Percentiles rank a stretch among this genome's conserved stretches.
Evolutionary conservation across 1,140 invertebrate genomes (phyloP).

Genomic region (Cherax destructor): DNA sequence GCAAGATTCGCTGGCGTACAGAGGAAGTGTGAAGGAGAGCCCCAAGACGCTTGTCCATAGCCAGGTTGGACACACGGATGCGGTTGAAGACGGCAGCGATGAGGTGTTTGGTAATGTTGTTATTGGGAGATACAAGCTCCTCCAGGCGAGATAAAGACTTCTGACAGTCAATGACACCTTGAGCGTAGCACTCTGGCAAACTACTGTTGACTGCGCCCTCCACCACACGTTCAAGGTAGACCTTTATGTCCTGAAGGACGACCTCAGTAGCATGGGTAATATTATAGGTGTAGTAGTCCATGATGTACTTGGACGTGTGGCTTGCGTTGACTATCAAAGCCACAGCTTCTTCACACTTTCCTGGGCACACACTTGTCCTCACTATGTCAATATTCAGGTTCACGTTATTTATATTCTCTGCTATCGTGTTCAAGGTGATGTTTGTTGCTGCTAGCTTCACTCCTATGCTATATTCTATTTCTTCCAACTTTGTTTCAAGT

Average conservation of each 20-base stretch:
- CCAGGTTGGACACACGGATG: conserved; percentile 42
- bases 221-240: neutral
- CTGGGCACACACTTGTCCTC: neutral
- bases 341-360: neutral
- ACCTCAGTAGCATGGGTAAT: neutral
- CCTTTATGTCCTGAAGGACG: neutral
- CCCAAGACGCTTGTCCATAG: conserved; percentile 53
- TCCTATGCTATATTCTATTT: neutral
- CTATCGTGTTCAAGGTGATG: neutral
- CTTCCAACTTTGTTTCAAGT: neutral
- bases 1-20: conserved; percentile 28
- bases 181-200: neutral
- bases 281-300: neutral
- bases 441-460: neutral
- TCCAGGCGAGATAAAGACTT: conserved; percentile 7
- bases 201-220: conserved; percentile 4
- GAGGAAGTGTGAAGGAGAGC: conserved; percentile 46
- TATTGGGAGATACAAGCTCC: neutral
- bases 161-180: neutral
- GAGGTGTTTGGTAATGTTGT: conserved; percentile 38
- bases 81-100: conserved; percentile 38
- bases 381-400: neutral
- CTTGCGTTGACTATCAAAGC: neutral
- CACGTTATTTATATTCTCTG: neutral
- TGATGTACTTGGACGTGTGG: neutral